Base-by-base conservation (phyloP, 30 jellyfish, hydroid and myxozoan species). In the Phacellophora camtschatica region DNA sequence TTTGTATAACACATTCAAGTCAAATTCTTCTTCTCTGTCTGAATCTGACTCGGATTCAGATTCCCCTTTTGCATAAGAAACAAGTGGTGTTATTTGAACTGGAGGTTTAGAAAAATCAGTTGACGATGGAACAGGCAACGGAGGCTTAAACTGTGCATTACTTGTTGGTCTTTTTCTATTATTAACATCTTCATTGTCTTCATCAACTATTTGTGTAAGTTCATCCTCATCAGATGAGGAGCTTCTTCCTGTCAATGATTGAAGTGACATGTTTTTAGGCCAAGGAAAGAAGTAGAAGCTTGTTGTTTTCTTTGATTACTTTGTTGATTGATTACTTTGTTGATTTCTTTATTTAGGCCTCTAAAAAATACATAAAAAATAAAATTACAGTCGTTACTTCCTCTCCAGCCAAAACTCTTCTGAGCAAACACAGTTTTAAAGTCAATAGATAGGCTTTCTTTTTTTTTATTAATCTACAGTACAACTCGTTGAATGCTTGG, bases 41-140 rank as follows among this genome's bases (percentile, higher is more conserved):
- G 92, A 81, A 33, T 68, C 92, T 12, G 77, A 28, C 32, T 83
- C 95, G 29, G 84, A 69, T 1, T 70, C 95, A 1, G 95, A 67
- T 25, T 62, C 95, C 4, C 78, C 95, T 58, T 71, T 67, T 5
- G 74, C 71, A 55, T 81, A 81, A 3, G 92, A 81, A 28, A 81
- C 92, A 25, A 81, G 64, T 13, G 85, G 84, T 0, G 92, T 68
- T 4, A 68, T 66, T 35, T 78, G 66, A 42, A 71, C 82, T 2
- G 86, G 81, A 1, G 85, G 92, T 24, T 53, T 68, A 16, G 92
- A 81, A 6, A 66, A 34, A n/a, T 68, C 92, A n/a, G 37, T 66
- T 3, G 84, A 68, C 4, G 85, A 54, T 16, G 85, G 84, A 24
- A 66, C 69, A n/a, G 95, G 95, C 57, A 71, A 61, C 11, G 95